phyloP scores from a whole-genome alignment of 1,140 invertebrate genomes.

The Ceratina australensis region DNA sequence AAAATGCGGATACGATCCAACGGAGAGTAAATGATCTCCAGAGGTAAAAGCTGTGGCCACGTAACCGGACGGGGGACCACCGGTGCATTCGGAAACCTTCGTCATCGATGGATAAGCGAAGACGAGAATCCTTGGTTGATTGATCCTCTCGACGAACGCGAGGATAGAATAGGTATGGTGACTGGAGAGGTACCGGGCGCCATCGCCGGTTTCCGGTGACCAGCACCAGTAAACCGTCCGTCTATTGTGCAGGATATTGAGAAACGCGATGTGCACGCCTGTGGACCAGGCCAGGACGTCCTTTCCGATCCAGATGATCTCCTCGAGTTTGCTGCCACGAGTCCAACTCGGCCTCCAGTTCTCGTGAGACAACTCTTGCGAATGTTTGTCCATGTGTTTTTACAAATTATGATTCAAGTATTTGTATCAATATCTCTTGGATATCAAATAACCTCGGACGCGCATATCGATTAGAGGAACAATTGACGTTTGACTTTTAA shows the following conservation, averaged over 20 bases:
- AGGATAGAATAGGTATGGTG: slow-evolving; percentile 63
- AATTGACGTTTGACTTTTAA: too few species aligned
- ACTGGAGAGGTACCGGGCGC: slow-evolving; percentile 68
- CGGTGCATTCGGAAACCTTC: slow-evolving; percentile 64
- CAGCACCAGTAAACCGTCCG: slow-evolving; percentile 63
- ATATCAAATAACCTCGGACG: slow-evolving; percentile 22
- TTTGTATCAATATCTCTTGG: too few species aligned
- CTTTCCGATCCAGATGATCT: slow-evolving; percentile 71
- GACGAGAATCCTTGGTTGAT: slow-evolving; percentile 69
- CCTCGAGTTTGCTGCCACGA: slow-evolving; percentile 66
- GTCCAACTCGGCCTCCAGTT: slow-evolving; percentile 69
- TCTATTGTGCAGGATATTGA: slow-evolving; percentile 55
- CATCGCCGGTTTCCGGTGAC: slow-evolving; percentile 63
- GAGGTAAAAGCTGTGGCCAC: slow-evolving; percentile 68
- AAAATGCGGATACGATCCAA: slow-evolving; percentile 69
- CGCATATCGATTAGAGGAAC: background rate
- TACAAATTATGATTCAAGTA: too few species aligned
- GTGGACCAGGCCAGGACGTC: slow-evolving; percentile 72
- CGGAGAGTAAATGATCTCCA: slow-evolving; percentile 66
- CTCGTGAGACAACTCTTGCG: background rate
- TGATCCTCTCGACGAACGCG: slow-evolving; percentile 70
- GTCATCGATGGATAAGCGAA: slow-evolving; percentile 72
- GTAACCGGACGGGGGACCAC: slow-evolving; percentile 62
- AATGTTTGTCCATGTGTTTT: too few species aligned
- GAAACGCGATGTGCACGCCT: slow-evolving; percentile 71